Base-by-base conservation (phyloP, 2,113 vertebrate species). In the Pelmatolapia mariae region DNA sequence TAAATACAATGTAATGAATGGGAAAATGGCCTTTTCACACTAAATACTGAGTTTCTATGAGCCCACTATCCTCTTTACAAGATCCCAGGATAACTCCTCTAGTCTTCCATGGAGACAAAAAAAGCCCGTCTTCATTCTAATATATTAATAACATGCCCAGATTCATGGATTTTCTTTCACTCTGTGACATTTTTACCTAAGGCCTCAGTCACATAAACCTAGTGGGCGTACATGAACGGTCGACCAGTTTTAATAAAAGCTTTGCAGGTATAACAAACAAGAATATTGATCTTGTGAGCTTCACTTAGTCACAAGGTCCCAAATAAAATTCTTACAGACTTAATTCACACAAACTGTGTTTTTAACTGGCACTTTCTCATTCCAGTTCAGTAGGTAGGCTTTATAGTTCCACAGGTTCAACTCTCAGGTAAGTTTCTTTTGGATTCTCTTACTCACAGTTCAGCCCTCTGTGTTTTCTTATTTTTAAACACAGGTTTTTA, bases 261-360 rank as follows among this genome's bases (percentile, higher is more conserved):
- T 76, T 47, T 29, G 6, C 71, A 76, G 24, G 10, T 45, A 47
- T 47, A 47, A 76, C 71, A 76, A 76, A 76, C 40, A 76, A 26
- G n/a, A 24, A 71, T 10, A 43, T 18, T 11, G 24, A 47, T 76
- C 24, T 7, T 18, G 68, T 2, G 24, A 19, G 24, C 71, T 76
- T 47, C 71, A 76, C 71, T 18, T 29, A 12, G 43, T 47, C 68
- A 29, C 6, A 0, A 47, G 0, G 40, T 76, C 71, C 10, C 43
- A 76, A 47, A 22, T 47, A 47, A 76, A 76, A 47, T 76, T 76
- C 24, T 12, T 18, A 19, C 24, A 76, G 71, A 47, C 43, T 73
- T 26, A 45, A 73, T 45, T 73, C 13, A 73, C n/a, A 71, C 9
- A 43, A 47, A 19, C 40, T 10, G 15, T 29, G 24, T 10, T 45